Percentiles rank a stretch among this genome's conserved stretches.
Conservation (phyloP, 2,113 vertebrate species). For the Pipra filicauda region DNA sequence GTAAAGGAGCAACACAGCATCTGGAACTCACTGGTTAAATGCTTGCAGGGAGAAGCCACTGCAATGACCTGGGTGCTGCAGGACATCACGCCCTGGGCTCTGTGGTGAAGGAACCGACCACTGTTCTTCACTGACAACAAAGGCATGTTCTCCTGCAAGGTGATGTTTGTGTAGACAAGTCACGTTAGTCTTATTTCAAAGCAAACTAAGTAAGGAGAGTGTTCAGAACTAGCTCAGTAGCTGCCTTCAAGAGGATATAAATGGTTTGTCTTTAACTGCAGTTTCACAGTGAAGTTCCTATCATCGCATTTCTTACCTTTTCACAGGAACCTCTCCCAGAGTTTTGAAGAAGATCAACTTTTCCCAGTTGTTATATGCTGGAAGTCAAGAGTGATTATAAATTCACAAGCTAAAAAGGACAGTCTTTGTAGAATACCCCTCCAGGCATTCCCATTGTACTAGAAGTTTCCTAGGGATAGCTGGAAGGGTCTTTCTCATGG, state of each 20-base stretch:
- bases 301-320: background rate
- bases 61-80: background rate
- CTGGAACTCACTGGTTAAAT: background rate
- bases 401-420: background rate
- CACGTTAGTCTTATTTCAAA: background rate
- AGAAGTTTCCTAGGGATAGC: background rate
- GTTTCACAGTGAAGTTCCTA: background rate
- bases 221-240: background rate
- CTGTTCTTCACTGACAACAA: background rate
- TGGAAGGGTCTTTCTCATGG: background rate
- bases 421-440: background rate
- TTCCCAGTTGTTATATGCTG: background rate
- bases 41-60: background rate
- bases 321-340: background rate
- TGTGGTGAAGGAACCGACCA: background rate
- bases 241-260: background rate
- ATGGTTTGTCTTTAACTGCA: background rate
- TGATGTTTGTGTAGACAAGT: rapidly evolving
- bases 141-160: background rate
- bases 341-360: background rate
- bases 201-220: background rate
- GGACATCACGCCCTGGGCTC: background rate
- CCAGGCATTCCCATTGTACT: background rate
- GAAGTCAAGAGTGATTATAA: background rate
- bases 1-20: background rate